A percentile compares a stretch with the other conserved stretches of the same genome.
Evolutionary conservation across 2,113 vertebrate genomes (phyloP).

Genomic region (Nothobranchius kuhntae): DNA sequence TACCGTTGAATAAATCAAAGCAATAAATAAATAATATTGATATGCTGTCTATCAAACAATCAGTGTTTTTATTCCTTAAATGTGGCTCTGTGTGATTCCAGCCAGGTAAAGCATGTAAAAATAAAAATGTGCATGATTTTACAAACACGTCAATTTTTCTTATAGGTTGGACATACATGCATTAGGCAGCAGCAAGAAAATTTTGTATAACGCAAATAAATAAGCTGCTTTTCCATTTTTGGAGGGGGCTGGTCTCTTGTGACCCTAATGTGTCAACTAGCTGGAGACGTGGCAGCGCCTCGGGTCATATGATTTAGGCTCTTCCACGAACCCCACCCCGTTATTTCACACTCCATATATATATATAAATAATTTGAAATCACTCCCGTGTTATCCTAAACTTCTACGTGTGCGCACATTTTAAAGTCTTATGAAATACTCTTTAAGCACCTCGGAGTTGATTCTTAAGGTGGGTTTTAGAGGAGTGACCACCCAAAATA

Average conservation of each 20-base stretch:
- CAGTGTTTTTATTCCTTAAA: background rate
- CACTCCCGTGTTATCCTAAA: slow-evolving; percentile 10
- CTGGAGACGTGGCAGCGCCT: slow-evolving; percentile 77
- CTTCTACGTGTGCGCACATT: background rate
- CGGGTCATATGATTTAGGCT: slow-evolving; percentile 68
- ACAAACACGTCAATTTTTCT: no score
- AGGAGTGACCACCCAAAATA: slow-evolving; percentile 62
- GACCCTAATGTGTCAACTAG: slow-evolving; percentile 54
- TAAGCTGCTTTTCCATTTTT: slow-evolving; percentile 15
- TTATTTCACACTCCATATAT: slow-evolving; percentile 14
- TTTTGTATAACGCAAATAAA: background rate
- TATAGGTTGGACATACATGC: background rate
- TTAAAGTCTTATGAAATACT: background rate
- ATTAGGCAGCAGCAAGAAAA: background rate
- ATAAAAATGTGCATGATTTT: no score
- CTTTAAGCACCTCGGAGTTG: slow-evolving; percentile 3
- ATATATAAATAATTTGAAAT: background rate
- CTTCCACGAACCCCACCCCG: slow-evolving; percentile 66
- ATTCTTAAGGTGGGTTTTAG: slow-evolving; percentile 18
- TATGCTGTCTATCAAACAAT: no score
- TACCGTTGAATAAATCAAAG: no score
- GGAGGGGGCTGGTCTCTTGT: slow-evolving; percentile 15
- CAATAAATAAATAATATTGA: no score
- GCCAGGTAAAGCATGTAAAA: background rate
- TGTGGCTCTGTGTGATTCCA: background rate